Conservation (phyloP, 1,140 invertebrate genomes). For the Drosophila persimilis region DNA sequence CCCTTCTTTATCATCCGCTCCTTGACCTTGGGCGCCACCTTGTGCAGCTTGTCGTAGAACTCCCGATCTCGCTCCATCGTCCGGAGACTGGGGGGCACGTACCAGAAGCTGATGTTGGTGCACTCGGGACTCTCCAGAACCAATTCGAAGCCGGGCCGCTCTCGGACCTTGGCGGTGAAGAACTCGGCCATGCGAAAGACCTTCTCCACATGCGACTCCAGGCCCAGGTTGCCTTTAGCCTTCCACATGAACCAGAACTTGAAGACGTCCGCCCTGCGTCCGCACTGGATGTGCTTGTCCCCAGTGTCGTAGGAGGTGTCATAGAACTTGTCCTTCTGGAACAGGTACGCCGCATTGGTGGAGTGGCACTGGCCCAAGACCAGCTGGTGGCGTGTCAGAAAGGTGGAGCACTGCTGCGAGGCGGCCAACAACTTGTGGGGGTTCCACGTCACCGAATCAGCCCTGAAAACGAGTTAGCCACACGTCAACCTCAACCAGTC, state of each 20-base stretch:
- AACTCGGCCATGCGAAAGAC: slow-evolving; percentile 90
- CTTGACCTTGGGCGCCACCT: slow-evolving; percentile 95
- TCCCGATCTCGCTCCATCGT: slow-evolving; percentile 85
- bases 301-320: slow-evolving; percentile 95
- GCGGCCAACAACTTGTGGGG: slow-evolving; percentile 99
- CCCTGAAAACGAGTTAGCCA: slow-evolving; percentile 85
- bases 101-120: slow-evolving; percentile 98
- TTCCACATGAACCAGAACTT: slow-evolving; percentile 99
- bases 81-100: slow-evolving; percentile 91
- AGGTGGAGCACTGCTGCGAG: slow-evolving; percentile 98
- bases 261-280: slow-evolving; percentile 95
- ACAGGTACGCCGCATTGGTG: slow-evolving; percentile 93
- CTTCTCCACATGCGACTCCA: slow-evolving; percentile 91
- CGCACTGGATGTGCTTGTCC: slow-evolving; percentile 95
- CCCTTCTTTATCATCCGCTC: slow-evolving; percentile 97
- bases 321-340: slow-evolving; percentile 98
- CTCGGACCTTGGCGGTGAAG: slow-evolving; percentile 88
- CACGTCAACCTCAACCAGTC: neutral
- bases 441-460: slow-evolving; percentile 99
- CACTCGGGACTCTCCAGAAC: slow-evolving; percentile 93
- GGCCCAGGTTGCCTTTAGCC: slow-evolving; percentile 93
- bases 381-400: slow-evolving; percentile 89
- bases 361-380: slow-evolving; percentile 87
- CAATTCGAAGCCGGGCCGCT: slow-evolving; percentile 88
- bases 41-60: slow-evolving; percentile 88